These are phyloP conservation scores for Drosophila sucinea DNA, from an alignment of 1,140 invertebrate genomes.

Conservation along the genomic window DNA sequence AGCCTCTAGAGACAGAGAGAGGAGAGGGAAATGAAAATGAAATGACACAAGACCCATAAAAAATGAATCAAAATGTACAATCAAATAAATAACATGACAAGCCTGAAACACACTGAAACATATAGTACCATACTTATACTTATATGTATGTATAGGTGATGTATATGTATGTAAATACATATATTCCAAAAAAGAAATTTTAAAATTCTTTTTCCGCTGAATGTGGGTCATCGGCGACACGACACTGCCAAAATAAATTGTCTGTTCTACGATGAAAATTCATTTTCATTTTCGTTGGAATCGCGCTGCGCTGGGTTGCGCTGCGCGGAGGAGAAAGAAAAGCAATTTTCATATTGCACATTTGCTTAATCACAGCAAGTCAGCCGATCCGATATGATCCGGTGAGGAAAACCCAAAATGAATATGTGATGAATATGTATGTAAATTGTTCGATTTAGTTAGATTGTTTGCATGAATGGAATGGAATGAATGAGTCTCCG, in stretches of 20 bases:
- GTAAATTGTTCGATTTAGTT: constrained; percentile 30
- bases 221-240: constrained; percentile 38
- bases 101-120: constrained; percentile 2
- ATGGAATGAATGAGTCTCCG: constrained; percentile 21
- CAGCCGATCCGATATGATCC: background rate
- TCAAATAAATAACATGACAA: constrained; percentile 73
- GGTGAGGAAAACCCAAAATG: constrained; percentile 47
- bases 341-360: constrained; percentile 49
- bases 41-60: constrained; percentile 76
- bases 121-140: constrained; percentile 2
- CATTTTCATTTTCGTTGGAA: constrained; percentile 17
- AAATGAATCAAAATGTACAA: constrained; percentile 79
- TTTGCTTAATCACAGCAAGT: constrained; percentile 25
- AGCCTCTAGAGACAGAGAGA: constrained; percentile 49
- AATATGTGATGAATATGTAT: constrained; percentile 17
- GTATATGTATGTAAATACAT: background rate
- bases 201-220: constrained; percentile 59
- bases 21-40: constrained; percentile 23
- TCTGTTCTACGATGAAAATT: constrained; percentile 37
- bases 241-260: constrained; percentile 75
- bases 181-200: constrained; percentile 18
- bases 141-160: constrained; percentile 1
- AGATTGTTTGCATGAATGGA: constrained; percentile 1
- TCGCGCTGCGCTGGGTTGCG: background rate
- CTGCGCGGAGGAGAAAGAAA: background rate